Percentiles rank a stretch among this genome's conserved stretches.
Conservation (phyloP, 2,888 invertebrate species). For the Eilema depressum region DNA sequence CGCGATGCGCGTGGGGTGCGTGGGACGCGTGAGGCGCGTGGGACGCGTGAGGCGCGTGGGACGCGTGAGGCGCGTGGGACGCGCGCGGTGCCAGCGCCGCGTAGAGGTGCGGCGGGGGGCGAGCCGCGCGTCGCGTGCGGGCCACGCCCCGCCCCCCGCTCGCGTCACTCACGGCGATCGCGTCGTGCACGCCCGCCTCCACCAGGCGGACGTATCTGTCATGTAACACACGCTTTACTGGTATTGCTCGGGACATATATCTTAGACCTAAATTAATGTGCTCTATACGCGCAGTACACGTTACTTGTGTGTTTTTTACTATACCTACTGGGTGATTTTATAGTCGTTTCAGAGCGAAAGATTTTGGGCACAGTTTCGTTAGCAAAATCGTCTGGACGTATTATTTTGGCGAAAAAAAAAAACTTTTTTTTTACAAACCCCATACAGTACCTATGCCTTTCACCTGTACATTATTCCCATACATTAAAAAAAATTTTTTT, state of each 20-base stretch:
- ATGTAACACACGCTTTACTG: neutral
- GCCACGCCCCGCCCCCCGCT: constrained; percentile 46
- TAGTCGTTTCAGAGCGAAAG: too few species aligned
- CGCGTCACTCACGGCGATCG: constrained; percentile 91
- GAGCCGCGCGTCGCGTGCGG: constrained; percentile 84
- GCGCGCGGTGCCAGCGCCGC: constrained; percentile 92
- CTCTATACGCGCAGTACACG: too few species aligned
- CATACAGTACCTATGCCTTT: too few species aligned
- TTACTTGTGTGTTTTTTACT: too few species aligned
- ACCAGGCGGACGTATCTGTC: constrained; percentile 94
- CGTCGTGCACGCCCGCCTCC: constrained; percentile 95
- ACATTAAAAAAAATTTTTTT: too few species aligned
- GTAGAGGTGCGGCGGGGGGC: constrained; percentile 92
- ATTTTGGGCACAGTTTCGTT: too few species aligned
- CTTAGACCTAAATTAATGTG: too few species aligned
- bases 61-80: constrained; percentile 68
- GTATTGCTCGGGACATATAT: neutral
- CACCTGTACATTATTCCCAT: too few species aligned
- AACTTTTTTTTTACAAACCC: too few species aligned
- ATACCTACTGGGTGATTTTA: too few species aligned
- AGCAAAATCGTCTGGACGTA: too few species aligned
- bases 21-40: constrained; percentile 84
- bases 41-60: constrained; percentile 44
- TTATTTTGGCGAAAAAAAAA: too few species aligned
- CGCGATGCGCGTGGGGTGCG: constrained; percentile 75